Evolutionary conservation across 2,888 invertebrate genomes (phyloP).

Genomic region (Anarsia innoxiella): DNA sequence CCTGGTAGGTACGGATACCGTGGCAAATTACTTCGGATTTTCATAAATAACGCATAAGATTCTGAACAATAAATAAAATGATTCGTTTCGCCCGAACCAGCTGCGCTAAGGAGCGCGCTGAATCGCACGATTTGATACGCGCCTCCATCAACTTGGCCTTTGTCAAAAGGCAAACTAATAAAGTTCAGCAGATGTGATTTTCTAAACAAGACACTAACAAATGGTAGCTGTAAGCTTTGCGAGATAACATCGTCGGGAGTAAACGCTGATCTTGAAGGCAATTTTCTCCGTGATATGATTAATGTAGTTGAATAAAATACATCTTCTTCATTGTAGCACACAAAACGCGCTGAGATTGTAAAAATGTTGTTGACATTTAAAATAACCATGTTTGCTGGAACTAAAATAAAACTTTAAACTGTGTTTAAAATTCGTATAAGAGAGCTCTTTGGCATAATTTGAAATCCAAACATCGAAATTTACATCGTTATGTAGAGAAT

Average conservation of each 20-base stretch:
- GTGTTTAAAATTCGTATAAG: not conserved
- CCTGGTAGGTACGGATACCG: slow-evolving; percentile 38
- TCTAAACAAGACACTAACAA: slow-evolving; percentile 70
- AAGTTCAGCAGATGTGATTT: slow-evolving; percentile 72
- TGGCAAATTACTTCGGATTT: slow-evolving; percentile 55
- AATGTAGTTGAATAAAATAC: slow-evolving; percentile 23
- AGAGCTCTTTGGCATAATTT: slow-evolving; percentile 9
- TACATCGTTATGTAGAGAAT: slow-evolving; percentile 41
- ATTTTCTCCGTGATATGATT: slow-evolving; percentile 46
- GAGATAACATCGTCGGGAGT: slow-evolving; percentile 45
- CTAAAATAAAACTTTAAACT: not conserved
- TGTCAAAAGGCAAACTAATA: slow-evolving; percentile 68
- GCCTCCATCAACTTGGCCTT: slow-evolving; percentile 66
- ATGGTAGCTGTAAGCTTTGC: slow-evolving; percentile 44
- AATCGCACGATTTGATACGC: slow-evolving; percentile 71
- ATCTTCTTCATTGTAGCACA: slow-evolving; percentile 8
- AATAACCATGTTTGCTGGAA: not conserved
- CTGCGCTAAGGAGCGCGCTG: slow-evolving; percentile 66
- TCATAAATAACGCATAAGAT: slow-evolving; percentile 68
- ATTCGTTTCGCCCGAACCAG: slow-evolving; percentile 68
- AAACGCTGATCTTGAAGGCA: slow-evolving; percentile 37
- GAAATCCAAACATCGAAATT: slow-evolving; percentile 28
- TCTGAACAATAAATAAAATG: slow-evolving; percentile 66
- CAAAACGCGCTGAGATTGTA: not conserved
- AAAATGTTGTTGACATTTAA: not conserved